These are phyloP conservation scores for Plectus sambesii DNA, from an alignment of 1,140 invertebrate genomes.

Conservation along the genomic window DNA sequence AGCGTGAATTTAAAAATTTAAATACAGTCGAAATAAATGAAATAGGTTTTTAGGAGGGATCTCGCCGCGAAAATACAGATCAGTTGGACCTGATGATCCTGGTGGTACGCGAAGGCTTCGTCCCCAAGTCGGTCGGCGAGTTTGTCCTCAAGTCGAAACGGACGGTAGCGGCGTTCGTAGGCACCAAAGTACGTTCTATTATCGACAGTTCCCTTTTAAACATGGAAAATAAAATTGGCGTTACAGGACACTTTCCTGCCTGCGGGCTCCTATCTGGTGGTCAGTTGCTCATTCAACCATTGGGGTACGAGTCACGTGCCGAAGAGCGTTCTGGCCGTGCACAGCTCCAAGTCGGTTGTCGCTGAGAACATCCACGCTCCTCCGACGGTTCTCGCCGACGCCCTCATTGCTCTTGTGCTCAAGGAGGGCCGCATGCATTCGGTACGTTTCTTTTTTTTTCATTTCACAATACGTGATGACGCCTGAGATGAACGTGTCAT, in stretches of 20 bases:
- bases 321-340: conserved; percentile 74
- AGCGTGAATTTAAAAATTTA: conserved; percentile 21
- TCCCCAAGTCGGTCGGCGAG: conserved; percentile 3
- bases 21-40: no score
- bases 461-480: no score
- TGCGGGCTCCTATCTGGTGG: conserved; percentile 18
- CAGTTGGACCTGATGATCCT: conserved; percentile 32
- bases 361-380: conserved; percentile 74
- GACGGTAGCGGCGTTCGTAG: conserved; percentile 60
- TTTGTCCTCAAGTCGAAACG: conserved; percentile 47
- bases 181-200: conserved; percentile 57
- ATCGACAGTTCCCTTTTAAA: conserved; percentile 19
- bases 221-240: conserved; percentile 11
- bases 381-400: conserved; percentile 72
- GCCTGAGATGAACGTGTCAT: no score
- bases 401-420: conserved; percentile 78
- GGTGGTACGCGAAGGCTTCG: conserved; percentile 27
- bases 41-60: conserved; percentile 33
- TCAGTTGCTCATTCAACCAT: conserved; percentile 32
- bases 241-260: conserved; percentile 17
- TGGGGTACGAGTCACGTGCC: conserved; percentile 49
- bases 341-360: conserved; percentile 76
- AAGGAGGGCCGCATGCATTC: conserved; percentile 78
- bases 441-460: no score
- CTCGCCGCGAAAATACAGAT: conserved; percentile 9